phyloP scores from a whole-genome alignment of 2,888 invertebrate genomes.

The Heliconius charithonia region DNA sequence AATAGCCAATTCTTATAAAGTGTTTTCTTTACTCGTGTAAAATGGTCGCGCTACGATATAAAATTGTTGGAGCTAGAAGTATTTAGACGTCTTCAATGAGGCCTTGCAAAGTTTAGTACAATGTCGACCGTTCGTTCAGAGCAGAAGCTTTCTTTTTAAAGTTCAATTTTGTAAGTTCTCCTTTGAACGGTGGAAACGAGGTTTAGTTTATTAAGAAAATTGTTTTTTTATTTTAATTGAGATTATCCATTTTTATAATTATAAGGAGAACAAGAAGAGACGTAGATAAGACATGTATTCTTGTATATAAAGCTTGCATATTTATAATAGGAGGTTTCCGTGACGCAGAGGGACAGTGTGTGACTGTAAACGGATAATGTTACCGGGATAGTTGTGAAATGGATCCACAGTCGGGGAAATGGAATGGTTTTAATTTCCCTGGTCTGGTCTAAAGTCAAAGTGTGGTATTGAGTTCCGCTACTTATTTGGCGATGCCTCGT shows the following conservation, averaged over 20 bases:
- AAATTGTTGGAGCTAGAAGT: conserved; percentile 31
- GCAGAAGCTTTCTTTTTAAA: conserved; percentile 25
- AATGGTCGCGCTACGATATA: conserved; percentile 18
- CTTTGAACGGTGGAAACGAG: background rate
- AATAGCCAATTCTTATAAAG: conserved; percentile 5
- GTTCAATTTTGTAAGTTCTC: conserved; percentile 21
- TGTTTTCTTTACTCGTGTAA: conserved; percentile 17
- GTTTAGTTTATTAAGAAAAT: conserved; percentile 11
- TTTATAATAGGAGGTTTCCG: too few species aligned
- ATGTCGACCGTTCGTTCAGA: conserved; percentile 17
- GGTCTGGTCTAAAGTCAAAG: too few species aligned
- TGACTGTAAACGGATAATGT: too few species aligned
- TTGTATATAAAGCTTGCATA: too few species aligned
- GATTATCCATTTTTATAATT: background rate
- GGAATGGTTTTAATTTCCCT: too few species aligned
- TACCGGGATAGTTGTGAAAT: background rate
- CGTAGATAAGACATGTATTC: too few species aligned
- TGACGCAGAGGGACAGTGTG: too few species aligned
- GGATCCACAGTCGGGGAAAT: background rate
- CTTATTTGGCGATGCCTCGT: too few species aligned
- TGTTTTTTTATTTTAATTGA: background rate
- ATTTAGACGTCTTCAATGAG: conserved; percentile 36
- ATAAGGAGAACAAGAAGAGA: too few species aligned
- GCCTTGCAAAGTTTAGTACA: conserved; percentile 30
- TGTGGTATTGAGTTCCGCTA: too few species aligned